Evolutionary conservation across 1,140 invertebrate species (phyloP).

Genomic region (Drosophila littoralis): DNA sequence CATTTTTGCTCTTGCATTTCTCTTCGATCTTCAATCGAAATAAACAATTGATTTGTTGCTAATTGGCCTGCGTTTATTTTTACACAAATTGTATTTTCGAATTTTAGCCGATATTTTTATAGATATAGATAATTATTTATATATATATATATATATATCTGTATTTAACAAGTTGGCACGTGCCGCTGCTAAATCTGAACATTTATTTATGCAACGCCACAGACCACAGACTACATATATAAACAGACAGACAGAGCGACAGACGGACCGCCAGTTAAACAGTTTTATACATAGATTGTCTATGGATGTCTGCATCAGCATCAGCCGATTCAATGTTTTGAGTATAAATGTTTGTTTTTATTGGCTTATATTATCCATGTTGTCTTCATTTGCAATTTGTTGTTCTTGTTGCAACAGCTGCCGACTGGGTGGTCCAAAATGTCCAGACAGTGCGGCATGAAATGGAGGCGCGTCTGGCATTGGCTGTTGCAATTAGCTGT

Average conservation of each 20-base stretch:
- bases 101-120: conserved; percentile 24
- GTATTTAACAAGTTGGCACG: conserved; percentile 59
- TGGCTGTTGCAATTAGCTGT: background rate
- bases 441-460: conserved; percentile 6
- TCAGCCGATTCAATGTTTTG: conserved; percentile 34
- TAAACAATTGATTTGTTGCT: conserved; percentile 70
- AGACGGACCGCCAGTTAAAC: conserved; percentile 19
- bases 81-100: conserved; percentile 39
- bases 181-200: conserved; percentile 67
- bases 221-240: conserved; percentile 18
- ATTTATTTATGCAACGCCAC: conserved; percentile 37
- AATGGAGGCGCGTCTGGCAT: conserved; percentile 19
- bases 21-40: conserved; percentile 27
- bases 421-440: conserved; percentile 38
- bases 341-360: conserved; percentile 42
- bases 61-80: conserved; percentile 67
- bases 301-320: conserved; percentile 21
- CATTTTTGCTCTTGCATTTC: conserved; percentile 21
- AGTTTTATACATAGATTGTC: conserved; percentile 23
- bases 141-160: conserved; percentile 8
- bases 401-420: conserved; percentile 23
- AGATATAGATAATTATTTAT: conserved; percentile 15
- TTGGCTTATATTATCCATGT: conserved; percentile 34
- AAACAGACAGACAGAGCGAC: conserved; percentile 6
- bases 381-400: conserved; percentile 3